Evolutionary conservation across 2,888 invertebrate genomes (phyloP), one percentile per base, ranked within the genome.

Genomic region (Tillus elongatus): DNA sequence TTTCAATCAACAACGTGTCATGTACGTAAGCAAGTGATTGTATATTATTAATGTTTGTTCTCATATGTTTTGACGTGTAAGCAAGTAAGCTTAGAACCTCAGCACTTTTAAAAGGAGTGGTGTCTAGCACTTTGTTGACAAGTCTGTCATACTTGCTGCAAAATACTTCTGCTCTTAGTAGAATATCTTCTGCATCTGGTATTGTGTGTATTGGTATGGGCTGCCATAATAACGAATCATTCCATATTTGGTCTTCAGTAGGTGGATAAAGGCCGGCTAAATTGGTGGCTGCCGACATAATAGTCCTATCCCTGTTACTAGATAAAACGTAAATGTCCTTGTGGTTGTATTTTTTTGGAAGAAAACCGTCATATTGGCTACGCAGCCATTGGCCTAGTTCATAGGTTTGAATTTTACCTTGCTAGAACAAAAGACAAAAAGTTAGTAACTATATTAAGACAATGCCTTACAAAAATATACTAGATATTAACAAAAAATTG

Each of bases 261-360:
- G 82, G 82, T 2, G 80, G 77, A 58, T 74, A 84, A 36, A 84
- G 54, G 0, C 82, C 84, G 36, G 87, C 85, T 44, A 89, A 68
- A 58, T 85, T 79, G 1, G 79, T 71, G 53, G 79, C 72, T 0
- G 86, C 91, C 41, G 87, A 88, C 82, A 86, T 87, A 4, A 91
- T 64, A 1, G 90, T 88, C 15, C 92, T 75, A 64, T 92, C 88
- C 13, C 80, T 77, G 64, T 89, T 84, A 0, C 90, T 87, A 33
- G 87, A 83, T 36, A 69, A 63, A 1, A 80, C 63, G 48, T 66
- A 66, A 26, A 80, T 67, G 53, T 76, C 68, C 16, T 68, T 60
- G 11, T 56, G 58, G 10, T 69, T 64, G 53, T 78, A 82, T 6
- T 51, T 53, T 1, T 57, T 49, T 15, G 67, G 66, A 4, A 79